Evolutionary conservation across 2,888 invertebrate species (phyloP), one percentile per base, ranked within the genome.

Genomic region (Euzetes globulus): DNA sequence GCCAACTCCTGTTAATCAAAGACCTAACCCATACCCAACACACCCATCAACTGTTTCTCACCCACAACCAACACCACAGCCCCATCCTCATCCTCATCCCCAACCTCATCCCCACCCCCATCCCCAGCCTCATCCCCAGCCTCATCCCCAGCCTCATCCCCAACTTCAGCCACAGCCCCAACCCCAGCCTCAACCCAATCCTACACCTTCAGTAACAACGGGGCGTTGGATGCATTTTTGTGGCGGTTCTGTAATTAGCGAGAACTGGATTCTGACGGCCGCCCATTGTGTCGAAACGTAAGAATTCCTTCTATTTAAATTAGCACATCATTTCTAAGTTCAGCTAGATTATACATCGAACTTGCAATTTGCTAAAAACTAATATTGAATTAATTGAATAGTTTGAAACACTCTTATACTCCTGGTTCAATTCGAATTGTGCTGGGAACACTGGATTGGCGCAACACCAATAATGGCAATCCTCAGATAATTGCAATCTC

Each of bases 251-350:
- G 60, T 77, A 27, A 75, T 77, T 19, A 73, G 45, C 37, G 71
- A 75, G 33, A 41, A 73, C 41, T 75, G 74, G 72, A 75, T 77
- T 22, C 37, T 77, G 22, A 76, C 77, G 1, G 77, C 77, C 15
- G 77, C 77, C 15, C 77, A 77, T 72, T 77, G 77, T 75, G 72
- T 77, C 25, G 71, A 76, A n/a, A 71, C 58, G 77, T 65, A 72
- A 19, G 41, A 13, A 27, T n/a, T 19, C 4, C 17, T 19, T 19
- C n/a, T n/a, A n/a, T n/a, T n/a, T n/a, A n/a, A n/a, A n/a, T n/a
- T n/a, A n/a, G n/a, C n/a, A n/a, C n/a, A n/a, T n/a, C n/a, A n/a
- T n/a, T n/a, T n/a, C n/a, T n/a, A n/a, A n/a, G n/a, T n/a, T n/a
- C n/a, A n/a, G n/a, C n/a, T n/a, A n/a, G n/a, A n/a, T n/a, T n/a